Evolutionary conservation across 2,797 vertebrate species (phyloP).

Genomic region (Chelon auratus): DNA sequence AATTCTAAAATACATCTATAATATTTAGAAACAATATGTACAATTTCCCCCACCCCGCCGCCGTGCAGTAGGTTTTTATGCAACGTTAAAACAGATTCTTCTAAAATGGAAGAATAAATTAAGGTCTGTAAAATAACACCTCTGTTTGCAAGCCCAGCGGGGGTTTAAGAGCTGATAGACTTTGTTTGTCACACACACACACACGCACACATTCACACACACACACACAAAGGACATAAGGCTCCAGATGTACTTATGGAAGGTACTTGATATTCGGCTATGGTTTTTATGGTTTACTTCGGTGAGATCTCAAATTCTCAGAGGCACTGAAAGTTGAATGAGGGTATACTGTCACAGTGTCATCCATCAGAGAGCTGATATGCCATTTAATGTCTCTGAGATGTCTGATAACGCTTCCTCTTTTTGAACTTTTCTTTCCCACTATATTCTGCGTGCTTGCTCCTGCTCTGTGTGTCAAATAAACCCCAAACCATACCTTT

Average conservation of each 20-base stretch:
- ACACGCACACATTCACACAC: neutral
- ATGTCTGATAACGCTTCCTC: conserved; percentile 12
- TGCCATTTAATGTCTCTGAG: conserved; percentile 15
- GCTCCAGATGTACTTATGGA: conserved; percentile 49
- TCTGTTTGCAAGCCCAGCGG: conserved; percentile 62
- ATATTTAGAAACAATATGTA: conserved; percentile 83
- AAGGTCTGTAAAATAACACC: conserved; percentile 69
- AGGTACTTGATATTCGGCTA: conserved; percentile 38
- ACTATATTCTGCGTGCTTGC: neutral
- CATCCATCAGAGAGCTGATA: conserved; percentile 1
- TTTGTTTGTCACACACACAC: conserved; percentile 17
- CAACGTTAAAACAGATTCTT: conserved; percentile 81
- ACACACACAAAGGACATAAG: conserved; percentile 22
- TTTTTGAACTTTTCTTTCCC: conserved; percentile 8
- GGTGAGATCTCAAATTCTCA: conserved; percentile 22
- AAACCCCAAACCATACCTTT: conserved; percentile 16
- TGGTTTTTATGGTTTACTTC: conserved; percentile 5
- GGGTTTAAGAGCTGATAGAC: conserved; percentile 70
- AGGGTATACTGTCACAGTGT: conserved; percentile 19
- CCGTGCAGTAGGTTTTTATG: conserved; percentile 52
- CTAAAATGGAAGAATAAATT: conserved; percentile 87
- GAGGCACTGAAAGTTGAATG: conserved; percentile 21
- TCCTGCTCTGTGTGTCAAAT: conserved; percentile 6
- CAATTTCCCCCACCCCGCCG: conserved; percentile 57
- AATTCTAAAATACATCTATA: conserved; percentile 88